Conservation (phyloP, 2,888 invertebrate species). For the Sylvicola cinctus region DNA sequence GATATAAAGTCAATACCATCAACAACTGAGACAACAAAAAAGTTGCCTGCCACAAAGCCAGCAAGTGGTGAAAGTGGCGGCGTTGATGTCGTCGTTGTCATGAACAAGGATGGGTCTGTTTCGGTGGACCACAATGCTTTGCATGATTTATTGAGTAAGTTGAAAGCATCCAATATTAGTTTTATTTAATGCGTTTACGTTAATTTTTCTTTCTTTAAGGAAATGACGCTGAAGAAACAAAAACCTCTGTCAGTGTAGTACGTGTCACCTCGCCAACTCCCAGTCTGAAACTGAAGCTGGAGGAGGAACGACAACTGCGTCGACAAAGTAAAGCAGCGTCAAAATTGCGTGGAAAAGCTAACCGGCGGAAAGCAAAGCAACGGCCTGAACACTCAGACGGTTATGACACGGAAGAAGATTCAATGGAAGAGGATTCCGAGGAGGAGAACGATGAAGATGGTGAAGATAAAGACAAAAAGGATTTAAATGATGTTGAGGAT, state of each 20-base stretch:
- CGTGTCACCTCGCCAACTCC: constrained; percentile 29
- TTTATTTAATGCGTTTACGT: neutral
- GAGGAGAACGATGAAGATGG: constrained; percentile 8
- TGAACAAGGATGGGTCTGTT: constrained; percentile 68
- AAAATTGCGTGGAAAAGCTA: constrained; percentile 24
- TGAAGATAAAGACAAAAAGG: constrained; percentile 8
- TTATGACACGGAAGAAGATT: constrained; percentile 3
- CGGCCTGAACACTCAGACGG: constrained; percentile 19
- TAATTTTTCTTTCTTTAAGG: constrained; percentile 1
- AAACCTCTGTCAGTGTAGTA: constrained; percentile 40
- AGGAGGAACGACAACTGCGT: constrained; percentile 12
- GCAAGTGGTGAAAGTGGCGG: too few species aligned
- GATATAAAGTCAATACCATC: too few species aligned
- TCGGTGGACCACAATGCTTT: constrained; percentile 63
- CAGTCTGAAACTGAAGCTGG: constrained; percentile 20
- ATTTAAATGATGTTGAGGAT: neutral
- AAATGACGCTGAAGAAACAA: constrained; percentile 19
- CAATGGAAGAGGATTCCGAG: neutral
- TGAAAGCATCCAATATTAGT: neutral
- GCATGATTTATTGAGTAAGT: constrained; percentile 57
- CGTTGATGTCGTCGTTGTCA: constrained; percentile 46
- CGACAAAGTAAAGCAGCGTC: constrained; percentile 7
- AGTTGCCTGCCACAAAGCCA: too few species aligned
- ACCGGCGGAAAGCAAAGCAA: constrained; percentile 35
- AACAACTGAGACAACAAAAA: too few species aligned